Conservation (phyloP, 2,888 invertebrate genomes). For the Caenorhabditis sp. region DNA sequence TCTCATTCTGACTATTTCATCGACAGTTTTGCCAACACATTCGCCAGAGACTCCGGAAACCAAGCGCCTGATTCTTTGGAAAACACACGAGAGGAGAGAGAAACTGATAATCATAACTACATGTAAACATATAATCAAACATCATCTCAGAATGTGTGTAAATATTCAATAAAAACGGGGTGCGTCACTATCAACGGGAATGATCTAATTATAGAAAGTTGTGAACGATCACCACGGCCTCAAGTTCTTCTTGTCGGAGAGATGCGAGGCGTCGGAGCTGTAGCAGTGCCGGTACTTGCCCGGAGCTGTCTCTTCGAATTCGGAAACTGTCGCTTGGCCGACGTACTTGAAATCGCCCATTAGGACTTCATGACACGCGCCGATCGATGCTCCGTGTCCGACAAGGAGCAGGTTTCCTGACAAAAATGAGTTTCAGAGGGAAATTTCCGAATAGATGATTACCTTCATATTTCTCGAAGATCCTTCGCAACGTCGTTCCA, state of each 20-base stretch:
- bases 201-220: not conserved
- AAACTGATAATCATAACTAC: conserved; percentile 6
- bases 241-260: conserved; percentile 77
- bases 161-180: conserved; percentile 1
- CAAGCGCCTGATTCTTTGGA: not conserved
- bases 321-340: conserved; percentile 77
- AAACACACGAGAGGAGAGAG: not conserved
- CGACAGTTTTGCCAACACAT: conserved; percentile 93
- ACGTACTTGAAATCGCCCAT: conserved; percentile 78
- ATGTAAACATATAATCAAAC: not conserved
- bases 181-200: not conserved
- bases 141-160: not conserved
- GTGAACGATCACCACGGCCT: conserved; percentile 78
- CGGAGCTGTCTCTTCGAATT: conserved; percentile 70
- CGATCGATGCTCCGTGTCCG: conserved; percentile 81
- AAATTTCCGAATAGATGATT: no score
- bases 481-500: conserved; percentile 68
- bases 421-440: no score
- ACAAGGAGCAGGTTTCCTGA: conserved; percentile 78
- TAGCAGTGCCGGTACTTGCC: conserved; percentile 70
- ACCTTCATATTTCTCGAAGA: conserved; percentile 73
- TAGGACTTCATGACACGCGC: conserved; percentile 78
- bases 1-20: conserved; percentile 97
- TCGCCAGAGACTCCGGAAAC: conserved; percentile 84
- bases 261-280: conserved; percentile 75